Percentiles rank a stretch among this genome's conserved stretches.
Evolutionary conservation across 2,797 vertebrate species (phyloP).

Genomic region (Leuciscus waleckii): DNA sequence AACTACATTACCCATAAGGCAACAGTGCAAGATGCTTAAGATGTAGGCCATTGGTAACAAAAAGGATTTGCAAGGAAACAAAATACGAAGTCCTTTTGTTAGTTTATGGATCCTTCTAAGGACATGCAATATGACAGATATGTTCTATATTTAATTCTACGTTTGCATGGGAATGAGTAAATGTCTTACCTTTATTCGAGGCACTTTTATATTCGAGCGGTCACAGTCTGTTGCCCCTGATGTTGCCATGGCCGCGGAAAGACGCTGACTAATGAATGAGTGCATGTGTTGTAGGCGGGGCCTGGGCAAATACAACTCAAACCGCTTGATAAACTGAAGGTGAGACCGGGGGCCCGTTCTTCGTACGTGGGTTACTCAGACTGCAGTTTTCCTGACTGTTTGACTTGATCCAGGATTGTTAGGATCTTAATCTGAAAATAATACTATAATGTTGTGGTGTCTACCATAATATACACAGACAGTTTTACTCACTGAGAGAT

Average conservation of each 20-base stretch:
- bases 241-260: conserved; percentile 83
- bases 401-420: neutral
- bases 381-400: neutral
- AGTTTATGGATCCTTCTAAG: neutral
- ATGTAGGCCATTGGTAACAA: conserved; percentile 68
- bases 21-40: conserved; percentile 35
- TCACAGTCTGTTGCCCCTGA: conserved; percentile 52
- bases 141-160: neutral
- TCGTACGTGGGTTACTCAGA: neutral
- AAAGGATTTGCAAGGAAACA: conserved; percentile 56
- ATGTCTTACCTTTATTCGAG: conserved; percentile 59
- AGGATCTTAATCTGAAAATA: no score
- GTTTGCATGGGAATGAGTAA: neutral
- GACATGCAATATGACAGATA: neutral
- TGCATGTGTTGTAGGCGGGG: neutral
- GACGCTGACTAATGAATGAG: conserved; percentile 73
- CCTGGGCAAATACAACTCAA: neutral
- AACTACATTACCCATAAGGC: conserved; percentile 49
- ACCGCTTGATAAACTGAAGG: neutral
- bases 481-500: no score
- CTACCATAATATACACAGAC: no score
- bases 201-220: conserved; percentile 48
- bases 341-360: no score
- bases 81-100: conserved; percentile 49
- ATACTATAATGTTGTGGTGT: no score